Conservation (phyloP, 2,888 invertebrate genomes). For the Uloborus plumipes region DNA sequence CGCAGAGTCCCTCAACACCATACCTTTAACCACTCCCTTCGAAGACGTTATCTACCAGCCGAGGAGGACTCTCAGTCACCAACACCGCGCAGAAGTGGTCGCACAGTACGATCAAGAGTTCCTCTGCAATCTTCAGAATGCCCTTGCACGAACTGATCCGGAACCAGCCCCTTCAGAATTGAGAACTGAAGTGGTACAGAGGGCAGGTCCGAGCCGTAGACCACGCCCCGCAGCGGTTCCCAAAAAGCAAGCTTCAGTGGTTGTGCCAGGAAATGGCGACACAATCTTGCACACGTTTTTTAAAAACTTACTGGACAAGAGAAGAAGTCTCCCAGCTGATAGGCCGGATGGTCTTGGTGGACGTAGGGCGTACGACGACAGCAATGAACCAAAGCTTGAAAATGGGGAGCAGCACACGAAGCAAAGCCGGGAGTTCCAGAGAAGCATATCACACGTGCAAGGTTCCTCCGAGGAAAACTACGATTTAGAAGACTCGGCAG, state of each 20-base stretch:
- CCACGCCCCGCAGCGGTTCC: background rate
- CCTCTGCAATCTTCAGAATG: conserved; percentile 80
- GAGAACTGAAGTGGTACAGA: conserved; percentile 8
- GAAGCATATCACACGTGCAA: background rate
- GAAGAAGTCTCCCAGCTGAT: conserved; percentile 43
- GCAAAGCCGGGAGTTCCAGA: background rate
- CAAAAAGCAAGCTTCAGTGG: conserved; percentile 31
- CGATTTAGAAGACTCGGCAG: background rate
- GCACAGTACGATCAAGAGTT: conserved; percentile 97
- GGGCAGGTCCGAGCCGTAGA: conserved; percentile 15
- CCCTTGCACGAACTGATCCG: conserved; percentile 13
- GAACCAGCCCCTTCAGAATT: conserved; percentile 1
- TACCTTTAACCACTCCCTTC: conserved; percentile 75
- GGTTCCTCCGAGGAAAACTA: background rate
- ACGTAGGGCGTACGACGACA: background rate
- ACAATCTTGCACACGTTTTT: conserved; percentile 33
- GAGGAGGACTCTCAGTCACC: conserved; percentile 22
- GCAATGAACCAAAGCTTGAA: background rate
- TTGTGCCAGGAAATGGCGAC: conserved; percentile 22
- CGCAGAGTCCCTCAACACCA: conserved; percentile 94
- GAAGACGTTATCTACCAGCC: conserved; percentile 93
- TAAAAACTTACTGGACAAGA: conserved; percentile 39
- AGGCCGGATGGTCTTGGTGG: conserved; percentile 13
- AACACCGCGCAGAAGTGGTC: conserved; percentile 85
- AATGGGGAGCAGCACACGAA: background rate